Conservation (phyloP, 2,797 vertebrate genomes). For the Propithecus perrieri region DNA sequence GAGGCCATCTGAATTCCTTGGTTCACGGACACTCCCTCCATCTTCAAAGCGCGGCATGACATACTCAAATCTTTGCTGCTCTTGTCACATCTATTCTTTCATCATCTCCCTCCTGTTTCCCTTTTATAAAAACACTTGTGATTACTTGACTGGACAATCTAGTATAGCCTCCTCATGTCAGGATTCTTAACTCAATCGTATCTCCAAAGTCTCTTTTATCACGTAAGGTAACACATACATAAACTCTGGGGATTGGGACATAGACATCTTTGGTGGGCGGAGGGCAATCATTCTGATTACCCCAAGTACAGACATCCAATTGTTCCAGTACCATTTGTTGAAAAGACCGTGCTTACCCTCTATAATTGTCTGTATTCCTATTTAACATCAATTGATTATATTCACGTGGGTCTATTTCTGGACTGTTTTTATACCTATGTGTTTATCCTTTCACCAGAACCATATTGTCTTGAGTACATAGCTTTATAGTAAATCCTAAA, state of each 20-base stretch:
- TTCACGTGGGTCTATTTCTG: not conserved
- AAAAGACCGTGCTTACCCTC: not conserved
- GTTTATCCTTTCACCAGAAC: not conserved
- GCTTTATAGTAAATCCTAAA: not conserved
- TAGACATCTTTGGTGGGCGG: not conserved
- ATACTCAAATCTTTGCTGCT: not conserved
- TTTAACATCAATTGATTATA: not conserved
- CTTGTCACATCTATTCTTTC: not conserved
- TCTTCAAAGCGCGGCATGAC: not conserved
- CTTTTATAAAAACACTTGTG: not conserved
- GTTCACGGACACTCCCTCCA: not conserved
- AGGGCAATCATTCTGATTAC: not conserved
- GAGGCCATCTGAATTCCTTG: not conserved
- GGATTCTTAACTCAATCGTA: not conserved
- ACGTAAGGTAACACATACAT: not conserved
- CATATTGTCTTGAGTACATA: not conserved
- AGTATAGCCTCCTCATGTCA: not conserved
- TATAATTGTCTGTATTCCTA: not conserved
- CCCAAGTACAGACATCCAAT: not conserved
- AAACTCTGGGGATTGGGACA: not conserved
- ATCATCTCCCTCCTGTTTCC: not conserved
- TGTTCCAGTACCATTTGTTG: not conserved
- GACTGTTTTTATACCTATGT: not conserved
- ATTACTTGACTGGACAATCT: not conserved
- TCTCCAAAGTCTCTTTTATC: not conserved